Evolutionary conservation across 2,113 vertebrate genomes (phyloP).

Genomic region (Aegotheles bennettii): DNA sequence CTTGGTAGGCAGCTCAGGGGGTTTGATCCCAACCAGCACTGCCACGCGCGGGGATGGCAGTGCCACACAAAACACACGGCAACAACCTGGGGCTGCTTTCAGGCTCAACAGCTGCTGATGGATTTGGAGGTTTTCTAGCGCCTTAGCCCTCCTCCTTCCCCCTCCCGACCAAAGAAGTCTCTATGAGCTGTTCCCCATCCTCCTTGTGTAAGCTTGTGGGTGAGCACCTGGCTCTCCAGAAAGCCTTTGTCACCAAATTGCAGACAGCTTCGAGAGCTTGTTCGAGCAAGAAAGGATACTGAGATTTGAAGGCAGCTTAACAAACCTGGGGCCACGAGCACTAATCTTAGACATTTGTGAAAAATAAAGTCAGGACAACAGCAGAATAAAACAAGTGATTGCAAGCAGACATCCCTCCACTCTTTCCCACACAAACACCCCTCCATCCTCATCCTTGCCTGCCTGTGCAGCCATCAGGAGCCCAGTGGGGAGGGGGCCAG

Average conservation of each 20-base stretch:
- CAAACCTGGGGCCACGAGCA: not conserved
- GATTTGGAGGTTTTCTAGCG: not conserved
- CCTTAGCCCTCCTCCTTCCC: not conserved
- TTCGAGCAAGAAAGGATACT: not conserved
- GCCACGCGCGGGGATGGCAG: fast-evolving
- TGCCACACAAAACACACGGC: not conserved
- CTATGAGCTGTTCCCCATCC: not conserved
- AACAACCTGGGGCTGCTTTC: not conserved
- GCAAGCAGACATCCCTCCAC: not conserved
- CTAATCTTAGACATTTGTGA: not conserved
- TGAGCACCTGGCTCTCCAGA: not conserved
- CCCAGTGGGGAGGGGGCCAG: not conserved
- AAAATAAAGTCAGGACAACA: not conserved
- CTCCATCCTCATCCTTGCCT: not conserved
- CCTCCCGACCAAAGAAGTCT: not conserved
- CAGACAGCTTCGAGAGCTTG: not conserved
- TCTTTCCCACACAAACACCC: not conserved
- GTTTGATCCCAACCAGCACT: not conserved
- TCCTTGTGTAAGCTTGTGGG: not conserved
- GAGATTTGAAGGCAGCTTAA: not conserved
- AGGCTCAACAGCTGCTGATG: not conserved
- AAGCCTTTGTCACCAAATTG: not conserved
- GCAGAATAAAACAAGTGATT: not conserved
- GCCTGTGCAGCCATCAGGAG: not conserved
- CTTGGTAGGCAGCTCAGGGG: fast-evolving